Evolutionary conservation across 1,140 invertebrate species (phyloP).

Genomic region (Meloidogyne hapla): DNA sequence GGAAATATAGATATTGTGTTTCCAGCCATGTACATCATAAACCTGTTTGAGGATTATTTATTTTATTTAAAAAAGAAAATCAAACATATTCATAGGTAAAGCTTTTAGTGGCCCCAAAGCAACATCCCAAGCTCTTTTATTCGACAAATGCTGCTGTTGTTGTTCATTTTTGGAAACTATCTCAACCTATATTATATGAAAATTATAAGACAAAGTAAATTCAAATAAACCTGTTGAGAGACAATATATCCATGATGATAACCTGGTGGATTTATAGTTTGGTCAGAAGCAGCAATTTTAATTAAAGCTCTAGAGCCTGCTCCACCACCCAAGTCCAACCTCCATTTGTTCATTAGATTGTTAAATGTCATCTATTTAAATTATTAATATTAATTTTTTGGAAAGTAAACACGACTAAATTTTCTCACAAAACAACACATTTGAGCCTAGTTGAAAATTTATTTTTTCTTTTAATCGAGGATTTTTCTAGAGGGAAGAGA

Average conservation of each 20-base stretch:
- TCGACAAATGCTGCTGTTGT: constrained; percentile 49
- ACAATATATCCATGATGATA: constrained; percentile 34
- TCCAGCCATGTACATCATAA: constrained; percentile 78
- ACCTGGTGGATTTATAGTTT: constrained; percentile 44
- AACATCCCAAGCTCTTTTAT: constrained; percentile 88
- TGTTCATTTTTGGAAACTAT: constrained; percentile 23
- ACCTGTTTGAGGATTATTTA: constrained; percentile 10
- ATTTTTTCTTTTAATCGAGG: no score
- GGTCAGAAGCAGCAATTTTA: constrained; percentile 30
- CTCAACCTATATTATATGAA: constrained; percentile 30
- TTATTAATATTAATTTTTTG: background rate
- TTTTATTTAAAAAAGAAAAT: background rate
- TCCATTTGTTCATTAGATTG: constrained; percentile 53
- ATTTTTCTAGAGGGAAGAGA: no score
- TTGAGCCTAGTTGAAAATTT: no score
- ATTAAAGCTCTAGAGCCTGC: constrained; percentile 11
- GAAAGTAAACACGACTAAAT: no score
- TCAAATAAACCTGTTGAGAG: constrained; percentile 29
- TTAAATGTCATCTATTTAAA: constrained; percentile 1
- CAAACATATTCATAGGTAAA: constrained; percentile 87
- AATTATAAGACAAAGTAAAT: background rate
- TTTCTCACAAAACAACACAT: no score
- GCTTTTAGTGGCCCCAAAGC: constrained; percentile 87
- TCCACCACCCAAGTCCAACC: constrained; percentile 35
- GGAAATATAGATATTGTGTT: constrained; percentile 89